Base-by-base conservation (phyloP, 2,888 invertebrate genomes). In the Melanophora roralis region DNA sequence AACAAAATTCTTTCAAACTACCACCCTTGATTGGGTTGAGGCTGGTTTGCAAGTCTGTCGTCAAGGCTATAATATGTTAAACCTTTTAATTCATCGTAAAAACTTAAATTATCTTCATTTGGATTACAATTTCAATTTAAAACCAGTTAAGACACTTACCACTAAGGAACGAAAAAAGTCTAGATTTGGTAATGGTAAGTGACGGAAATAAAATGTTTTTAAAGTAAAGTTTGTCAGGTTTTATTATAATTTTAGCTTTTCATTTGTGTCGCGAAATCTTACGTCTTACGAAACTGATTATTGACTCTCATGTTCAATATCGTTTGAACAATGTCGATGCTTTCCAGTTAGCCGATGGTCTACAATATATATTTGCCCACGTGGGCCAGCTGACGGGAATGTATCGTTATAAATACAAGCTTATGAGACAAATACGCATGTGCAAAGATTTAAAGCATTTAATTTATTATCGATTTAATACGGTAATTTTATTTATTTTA, bases 111-210 rank as follows among this genome's bases (percentile, higher is more conserved):
- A 99, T 88, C 93, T 99, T 34, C 99, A 99, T 93, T 93, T 99
- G 90, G 99, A 99, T 91, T 99, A 99, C 90, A 99, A 99, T 90
- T 99, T 99, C 90, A 99, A 99, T 90, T 92, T 99, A 90, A 99
- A 99, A 89, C 99, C 99, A 0, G 99, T 99, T 0, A 99, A 99
- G 89, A 99, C 99, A 0, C 92, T 99, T 81, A 99, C 99, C 0
- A 99, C 99, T 0, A 99, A 99, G 89, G 99, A 99, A 89, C 94
- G 99, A 90, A 99, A 99, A 91, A 99, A 99, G 89, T 99, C 99
- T 2, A 93, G 97, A 82, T 97, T 97, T 87, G 97, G 97, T 90
- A 97, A 97, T 92, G 97, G 95, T 95, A 86, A 91, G 90, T 87
- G 51, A 1, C 9, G 0, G 1, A 5, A 12, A 21, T 47, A 11